Conservation (phyloP, 2,113 vertebrate species). For the Menidia beryllina region DNA sequence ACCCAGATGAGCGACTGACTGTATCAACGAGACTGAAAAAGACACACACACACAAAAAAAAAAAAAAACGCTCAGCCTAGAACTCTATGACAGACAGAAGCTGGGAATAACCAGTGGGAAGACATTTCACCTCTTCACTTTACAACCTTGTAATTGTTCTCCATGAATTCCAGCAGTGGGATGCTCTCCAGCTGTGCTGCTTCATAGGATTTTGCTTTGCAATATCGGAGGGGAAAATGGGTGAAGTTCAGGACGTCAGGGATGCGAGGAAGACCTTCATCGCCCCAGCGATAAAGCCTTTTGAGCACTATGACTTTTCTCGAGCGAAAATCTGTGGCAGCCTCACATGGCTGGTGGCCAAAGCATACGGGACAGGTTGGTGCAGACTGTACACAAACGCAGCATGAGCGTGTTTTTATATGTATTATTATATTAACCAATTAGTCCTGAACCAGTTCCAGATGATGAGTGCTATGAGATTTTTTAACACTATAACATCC, state of each 20-base stretch:
- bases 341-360: constrained; percentile 95
- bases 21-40: constrained; percentile 47
- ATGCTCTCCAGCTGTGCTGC: constrained; percentile 69
- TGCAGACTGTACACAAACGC: constrained; percentile 18
- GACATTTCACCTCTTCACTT: neutral
- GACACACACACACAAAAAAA: neutral
- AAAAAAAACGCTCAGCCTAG: neutral
- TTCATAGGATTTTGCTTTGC: constrained; percentile 43
- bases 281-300: constrained; percentile 92
- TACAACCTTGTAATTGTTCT: constrained; percentile 53
- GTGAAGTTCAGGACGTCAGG: constrained; percentile 86
- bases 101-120: constrained; percentile 2
- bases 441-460: neutral
- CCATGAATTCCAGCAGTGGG: constrained; percentile 70
- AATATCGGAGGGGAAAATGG: constrained; percentile 84
- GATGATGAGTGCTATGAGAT: too few relatives aligned
- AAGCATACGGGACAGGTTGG: constrained; percentile 97
- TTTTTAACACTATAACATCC: too few relatives aligned
- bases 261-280: constrained; percentile 89
- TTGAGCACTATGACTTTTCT: constrained; percentile 95
- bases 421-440: neutral
- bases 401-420: neutral
- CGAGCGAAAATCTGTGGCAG: constrained; percentile 94
- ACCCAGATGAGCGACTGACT: constrained; percentile 45
- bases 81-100: constrained; percentile 31